Base-by-base conservation (phyloP, 2,888 invertebrate species). In the Tortrix viridana region DNA sequence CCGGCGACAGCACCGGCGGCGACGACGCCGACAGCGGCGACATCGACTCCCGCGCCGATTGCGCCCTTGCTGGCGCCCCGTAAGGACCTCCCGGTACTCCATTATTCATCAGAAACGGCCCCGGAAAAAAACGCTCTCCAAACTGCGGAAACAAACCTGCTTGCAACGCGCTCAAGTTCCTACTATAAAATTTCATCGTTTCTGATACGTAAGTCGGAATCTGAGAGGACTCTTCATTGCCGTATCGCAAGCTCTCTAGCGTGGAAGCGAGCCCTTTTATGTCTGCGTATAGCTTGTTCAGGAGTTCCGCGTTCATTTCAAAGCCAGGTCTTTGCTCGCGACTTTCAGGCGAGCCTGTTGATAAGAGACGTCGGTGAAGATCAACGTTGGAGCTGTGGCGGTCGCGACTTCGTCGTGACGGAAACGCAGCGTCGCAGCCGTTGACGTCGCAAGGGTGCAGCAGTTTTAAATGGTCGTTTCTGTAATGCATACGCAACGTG, bases 341-440 rank as follows among this genome's bases (percentile, higher is more conserved):
- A 44, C 92, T 80, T 23, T 94, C 94, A 0, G 86, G 83, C 4
- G 89, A 85, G 46, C 82, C 81, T 4, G 92, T 92, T n/a, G 91
- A 90, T 48, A 92, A 69, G 61, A 92, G 71, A 60, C 91, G 93
- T 77, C 94, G 92, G 82, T 92, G 92, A 53, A 92, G 75, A 71
- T 92, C 89, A 70, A 93, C 93, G 82, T 91, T 94, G 73, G 93
- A 94, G 86, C 92, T 94, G 88, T 92, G 94, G 80, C 93, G 87
- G 81, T 89, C 94, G 80, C 92, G 93, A 89, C 93, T 94, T 84
- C 92, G 93, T 80, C 97, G 97, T 37, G 97, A 97, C 38, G 97
- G 97, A 84, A 98, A 98, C 6, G 97, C 96, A 5, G 97, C 97
- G 82, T 97, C 97, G 86, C 97, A 98, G 1, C 98, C 98, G 76